phyloP scores from a whole-genome alignment of 1,140 invertebrate species.

The Anagrus nilaparvatae region DNA sequence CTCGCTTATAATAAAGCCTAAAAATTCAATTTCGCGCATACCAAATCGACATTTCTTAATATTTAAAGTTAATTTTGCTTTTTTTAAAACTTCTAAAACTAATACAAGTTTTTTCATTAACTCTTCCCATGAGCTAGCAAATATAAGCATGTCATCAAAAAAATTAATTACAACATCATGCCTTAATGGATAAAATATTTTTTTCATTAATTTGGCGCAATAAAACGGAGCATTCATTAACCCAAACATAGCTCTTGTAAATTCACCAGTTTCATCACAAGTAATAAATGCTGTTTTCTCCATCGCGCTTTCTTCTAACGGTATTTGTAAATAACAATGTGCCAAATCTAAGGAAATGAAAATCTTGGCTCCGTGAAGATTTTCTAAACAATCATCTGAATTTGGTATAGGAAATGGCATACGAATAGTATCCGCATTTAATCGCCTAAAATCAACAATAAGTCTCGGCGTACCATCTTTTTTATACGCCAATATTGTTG shows the following conservation, averaged over 20 bases:
- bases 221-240: conserved; percentile 17
- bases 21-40: conserved; percentile 6
- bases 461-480: conserved; percentile 9
- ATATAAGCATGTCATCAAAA: conserved; percentile 16
- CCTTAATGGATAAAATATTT: conserved; percentile 7
- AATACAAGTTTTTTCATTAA: conserved; percentile 1
- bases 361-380: conserved; percentile 3
- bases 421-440: conserved; percentile 12
- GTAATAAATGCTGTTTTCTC: conserved; percentile 18
- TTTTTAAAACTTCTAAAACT: conserved; percentile 11
- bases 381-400: conserved; percentile 10
- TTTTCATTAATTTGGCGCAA: conserved; percentile 13
- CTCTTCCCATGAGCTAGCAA: conserved; percentile 8
- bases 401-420: conserved; percentile 13
- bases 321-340: conserved; percentile 16
- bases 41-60: conserved; percentile 16
- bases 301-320: conserved; percentile 5
- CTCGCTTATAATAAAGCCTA: conserved; percentile 10
- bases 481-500: conserved; percentile 5
- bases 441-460: conserved; percentile 7
- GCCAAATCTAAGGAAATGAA: conserved; percentile 14
- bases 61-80: conserved; percentile 14
- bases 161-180: conserved; percentile 11
- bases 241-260: conserved; percentile 9
- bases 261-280: conserved; percentile 14